Base-by-base conservation (phyloP, 2,113 vertebrate species). In the Hemichromis elongatus region DNA sequence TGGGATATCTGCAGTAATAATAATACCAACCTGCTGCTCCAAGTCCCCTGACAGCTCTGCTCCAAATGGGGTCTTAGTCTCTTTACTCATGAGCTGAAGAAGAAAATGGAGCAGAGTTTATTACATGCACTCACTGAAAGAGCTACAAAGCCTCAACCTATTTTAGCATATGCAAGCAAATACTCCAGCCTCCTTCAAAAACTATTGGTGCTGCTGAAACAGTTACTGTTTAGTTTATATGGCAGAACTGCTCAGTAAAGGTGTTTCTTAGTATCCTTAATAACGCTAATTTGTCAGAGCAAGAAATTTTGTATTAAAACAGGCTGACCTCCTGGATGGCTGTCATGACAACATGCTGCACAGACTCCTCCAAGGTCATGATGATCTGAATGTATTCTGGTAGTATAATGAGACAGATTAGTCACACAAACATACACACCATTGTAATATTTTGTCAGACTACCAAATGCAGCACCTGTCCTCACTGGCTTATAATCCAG, bases 311-410 rank as follows among this genome's bases (percentile, higher is more conserved):
- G 6, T 45, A 28, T 26, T 37, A 37, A 24, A 42, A 78, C 7
- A 24, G 18, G 85, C 94, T 95, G 82, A 99, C 99, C 97, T 99
- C 99, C 79, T 99, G 98, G 93, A 99, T 99, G 89, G 99, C 98
- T 57, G 98, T 97, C 98, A 99, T 99, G 66, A 99, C 98, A 89
- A 99, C 98, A 50, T 99, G 98, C 16, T 99, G 99, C 81, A 99
- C 99, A 82, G 98, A 99, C 82, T 99, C 99, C 87, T 99, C 98
- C 84, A 99, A 90, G 13, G 98, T 99, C 99, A 99, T 99, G 94
- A 99, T 99, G 89, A 96, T 97, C 95, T 99, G 97, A 93, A 99
- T 99, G 89, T 99, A 98, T 52, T 99, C 99, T 99, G 90, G 5
- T 2, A 14, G 77, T 0, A 45, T 12, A 77, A 40, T 37, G 30